Percentiles rank a stretch among this genome's conserved stretches.
phyloP scores from a whole-genome alignment of 2,797 vertebrate species.

The Epinephelus awoara region DNA sequence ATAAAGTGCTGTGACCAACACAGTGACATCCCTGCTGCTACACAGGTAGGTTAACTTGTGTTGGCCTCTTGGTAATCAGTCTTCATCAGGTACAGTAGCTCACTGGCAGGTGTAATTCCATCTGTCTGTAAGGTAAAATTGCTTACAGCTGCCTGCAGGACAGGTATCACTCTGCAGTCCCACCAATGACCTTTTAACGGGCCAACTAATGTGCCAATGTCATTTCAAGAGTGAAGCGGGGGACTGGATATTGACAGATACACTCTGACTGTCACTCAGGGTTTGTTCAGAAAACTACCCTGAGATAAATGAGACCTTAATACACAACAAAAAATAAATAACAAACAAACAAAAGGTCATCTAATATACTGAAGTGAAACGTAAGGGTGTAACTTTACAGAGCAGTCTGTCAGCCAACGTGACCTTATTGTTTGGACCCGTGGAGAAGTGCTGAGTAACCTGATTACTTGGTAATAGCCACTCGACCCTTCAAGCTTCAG shows the following conservation, averaged over 20 bases:
- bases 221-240: slow-evolving; percentile 36
- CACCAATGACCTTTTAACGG: slow-evolving; percentile 51
- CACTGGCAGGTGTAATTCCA: slow-evolving; percentile 68
- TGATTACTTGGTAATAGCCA: slow-evolving; percentile 48
- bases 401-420: slow-evolving; percentile 6
- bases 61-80: slow-evolving; percentile 37
- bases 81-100: slow-evolving; percentile 52
- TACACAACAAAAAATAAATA: slow-evolving; percentile 15
- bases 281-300: neutral
- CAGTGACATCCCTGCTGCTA: slow-evolving; percentile 16
- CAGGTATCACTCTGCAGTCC: slow-evolving; percentile 45
- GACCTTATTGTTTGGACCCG: slow-evolving; percentile 42
- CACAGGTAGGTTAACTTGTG: slow-evolving; percentile 24
- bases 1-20: slow-evolving; percentile 1
- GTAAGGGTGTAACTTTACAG: slow-evolving; percentile 19
- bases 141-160: slow-evolving; percentile 63
- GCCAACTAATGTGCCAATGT: slow-evolving; percentile 42
- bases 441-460: slow-evolving; percentile 50
- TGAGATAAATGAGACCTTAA: slow-evolving; percentile 12
- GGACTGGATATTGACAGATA: slow-evolving; percentile 18
- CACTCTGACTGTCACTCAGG: neutral
- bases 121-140: slow-evolving; percentile 64
- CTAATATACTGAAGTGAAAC: slow-evolving; percentile 33
- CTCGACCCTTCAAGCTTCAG: slow-evolving; percentile 39
- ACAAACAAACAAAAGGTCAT: slow-evolving; percentile 26